Base-by-base conservation (phyloP, 2,888 invertebrate species). In the Polydrusus tereticollis region DNA sequence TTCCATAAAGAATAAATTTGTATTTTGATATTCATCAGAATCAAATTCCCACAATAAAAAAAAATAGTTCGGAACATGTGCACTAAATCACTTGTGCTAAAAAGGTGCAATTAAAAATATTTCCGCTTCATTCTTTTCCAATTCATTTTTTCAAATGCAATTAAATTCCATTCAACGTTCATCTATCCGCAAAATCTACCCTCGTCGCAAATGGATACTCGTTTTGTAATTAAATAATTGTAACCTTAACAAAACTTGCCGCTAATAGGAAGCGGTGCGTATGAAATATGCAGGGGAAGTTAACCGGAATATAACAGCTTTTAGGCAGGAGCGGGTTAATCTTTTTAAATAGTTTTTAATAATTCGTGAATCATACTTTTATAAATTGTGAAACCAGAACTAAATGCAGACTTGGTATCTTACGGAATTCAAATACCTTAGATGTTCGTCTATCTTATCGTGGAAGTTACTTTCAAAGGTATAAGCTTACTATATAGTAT, bases 141-240 rank as follows among this genome's bases (percentile, higher is more conserved):
- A 55, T 55, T 55, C 43, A 59, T 59, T 16, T 8, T 58, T 41
- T 43, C 16, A 43, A 59, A 59, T 59, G 59, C 59, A 59, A 59
- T 59, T 59, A 59, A 59, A 59, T 59, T 59, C 59, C 41, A 59
- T 59, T 59, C 59, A 59, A 38, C 59, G 10, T 43, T 23, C 38
- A 41, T 59, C 36, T 41, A 38, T 20, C 23, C 41, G 38, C 14
- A 41, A 16, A 59, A 59, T 59, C 71, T 62, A 71, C 71, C 66
- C 71, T 36, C 55, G 36, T 52, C 14, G 33, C 29, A 64, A 71
- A 71, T 70, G 50, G 59, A 59, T 59, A 59, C 59, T 59, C 59
- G 59, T 59, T 78, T 76, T 75, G 78, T 82, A 83, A 83, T 83
- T 83, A 82, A 82, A 82, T 83, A 83, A 83, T 83, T 83, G 83